Evolutionary conservation across 2,888 invertebrate genomes (phyloP), one percentile per base, ranked within the genome.

Genomic region (Hemithea aestivaria): DNA sequence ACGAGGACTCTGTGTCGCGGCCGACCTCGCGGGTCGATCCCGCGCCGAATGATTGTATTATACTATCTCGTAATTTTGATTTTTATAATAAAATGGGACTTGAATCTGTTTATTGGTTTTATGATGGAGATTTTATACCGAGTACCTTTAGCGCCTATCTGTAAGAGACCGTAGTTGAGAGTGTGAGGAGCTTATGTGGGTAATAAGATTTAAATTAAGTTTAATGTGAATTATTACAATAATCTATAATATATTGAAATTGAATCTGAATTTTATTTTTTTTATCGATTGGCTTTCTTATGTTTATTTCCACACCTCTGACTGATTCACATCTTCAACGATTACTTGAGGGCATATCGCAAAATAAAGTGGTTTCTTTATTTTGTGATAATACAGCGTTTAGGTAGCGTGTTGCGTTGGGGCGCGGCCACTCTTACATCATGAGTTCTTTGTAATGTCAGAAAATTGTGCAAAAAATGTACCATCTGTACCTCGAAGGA

Each of bases 31-130:
- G 80, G 83, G 81, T 84, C 83, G 82, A 82, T 81, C 76, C 80
- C 76, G 68, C 73, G 75, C 75, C 81, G 79, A 83, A 52, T 47
- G 47, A 53, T 53, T 85, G 85, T 85, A 85, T 84, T 82, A 85
- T 85, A 53, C 35, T 53, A 84, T 83, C 82, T 83, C 84, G 85
- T 85, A 83, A 84, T 85, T 85, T 85, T 85, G 85, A 85, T 85
- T 85, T 85, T 85, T 85, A 85, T 85, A 85, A 85, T 85, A 85
- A 85, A 85, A 84, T 85, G 85, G 85, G 85, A 85, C 85, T 84
- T 83, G 85, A 85, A 84, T 85, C 85, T 85, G 83, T 85, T 84
- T 82, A 84, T 82, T 84, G 80, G 85, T 85, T 85, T 84, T 84
- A 83, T 84, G 83, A 83, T 80, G 83, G 77, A 83, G 79, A 84